A percentile compares a stretch with the other conserved stretches of the same genome.
phyloP scores from a whole-genome alignment of 2,888 invertebrate species.

The Drosophila demipolita region DNA sequence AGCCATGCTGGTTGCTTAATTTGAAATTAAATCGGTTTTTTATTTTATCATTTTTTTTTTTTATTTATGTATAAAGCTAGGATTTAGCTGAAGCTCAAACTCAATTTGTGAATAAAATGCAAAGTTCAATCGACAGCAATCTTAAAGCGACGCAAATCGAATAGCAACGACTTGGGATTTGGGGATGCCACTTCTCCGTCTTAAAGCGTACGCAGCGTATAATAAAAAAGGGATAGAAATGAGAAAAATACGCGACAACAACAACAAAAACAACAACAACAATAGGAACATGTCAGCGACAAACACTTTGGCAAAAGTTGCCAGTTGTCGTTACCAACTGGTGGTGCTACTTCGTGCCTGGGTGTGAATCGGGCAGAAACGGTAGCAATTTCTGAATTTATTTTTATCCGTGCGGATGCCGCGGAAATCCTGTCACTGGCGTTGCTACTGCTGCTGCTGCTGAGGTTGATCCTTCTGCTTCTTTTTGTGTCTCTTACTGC shows the following conservation, averaged over 20 bases:
- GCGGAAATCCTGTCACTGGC: constrained; percentile 73
- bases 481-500: neutral
- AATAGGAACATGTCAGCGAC: constrained; percentile 48
- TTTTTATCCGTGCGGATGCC: constrained; percentile 78
- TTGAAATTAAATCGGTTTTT: neutral
- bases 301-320: constrained; percentile 74
- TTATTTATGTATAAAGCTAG: constrained; percentile 6
- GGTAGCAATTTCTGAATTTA: constrained; percentile 81
- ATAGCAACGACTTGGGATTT: constrained; percentile 62
- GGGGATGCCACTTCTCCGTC: constrained; percentile 16
- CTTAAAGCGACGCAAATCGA: constrained; percentile 78
- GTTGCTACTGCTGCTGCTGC: constrained; percentile 19
- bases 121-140: constrained; percentile 61
- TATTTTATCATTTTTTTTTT: neutral
- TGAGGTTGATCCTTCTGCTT: constrained; percentile 7
- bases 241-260: neutral
- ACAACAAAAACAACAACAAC: constrained; percentile 6
- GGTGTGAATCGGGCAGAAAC: constrained; percentile 54
- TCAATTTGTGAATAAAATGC: constrained; percentile 49
- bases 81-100: constrained; percentile 23
- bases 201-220: constrained; percentile 45
- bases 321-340: constrained; percentile 56
- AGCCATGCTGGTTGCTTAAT: neutral
- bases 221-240: constrained; percentile 10
- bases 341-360: constrained; percentile 17